Evolutionary conservation across 2,888 invertebrate genomes (phyloP), one percentile per base, ranked within the genome.

Genomic region (Leptogaster cylindrica): DNA sequence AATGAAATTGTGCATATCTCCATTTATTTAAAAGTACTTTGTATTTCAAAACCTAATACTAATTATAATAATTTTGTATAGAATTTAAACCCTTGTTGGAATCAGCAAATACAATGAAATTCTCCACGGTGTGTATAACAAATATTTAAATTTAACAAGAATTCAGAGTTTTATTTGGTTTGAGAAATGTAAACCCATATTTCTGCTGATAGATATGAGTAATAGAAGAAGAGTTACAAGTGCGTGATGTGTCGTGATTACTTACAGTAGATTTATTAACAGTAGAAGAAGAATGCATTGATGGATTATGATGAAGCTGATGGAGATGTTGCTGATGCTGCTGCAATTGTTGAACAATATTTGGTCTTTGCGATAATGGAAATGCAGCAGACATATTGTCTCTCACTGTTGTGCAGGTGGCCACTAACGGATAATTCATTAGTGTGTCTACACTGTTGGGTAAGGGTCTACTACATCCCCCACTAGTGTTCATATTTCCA

Each of bases 291-390:
- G 71, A 70, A 51, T 68, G 64, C 66, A 67, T 55, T 70, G 70
- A 68, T 70, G 66, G 65, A 52, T 73, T 65, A 2, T 73, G 70
- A 64, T 75, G 73, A 20, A 74, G 74, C 39, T 74, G 72, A 5
- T 71, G 72, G 3, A 61, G 39, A 65, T 75, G 75, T 52, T 78
- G 80, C 33, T 79, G 80, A 70, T 78, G 78, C 63, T 81, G 81
- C 70, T 81, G 81, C 71, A 81, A 71, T 70, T 81, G 80, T 68
- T 81, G 78, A 20, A 81, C 79, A 65, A 81, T 81, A 72, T 81
- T 81, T 16, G 81, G 81, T 6, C 81, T 75, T 71, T 81, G 80
- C 7, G 81, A 81, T 2, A 80, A 72, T 23, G 81, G 80, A 71
- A 79, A 80, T 16, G 79, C 79, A 7, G 79, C 79, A 27, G 78